Conservation (phyloP, 2,888 invertebrate species). For the Ceratothoa steindachneri region DNA sequence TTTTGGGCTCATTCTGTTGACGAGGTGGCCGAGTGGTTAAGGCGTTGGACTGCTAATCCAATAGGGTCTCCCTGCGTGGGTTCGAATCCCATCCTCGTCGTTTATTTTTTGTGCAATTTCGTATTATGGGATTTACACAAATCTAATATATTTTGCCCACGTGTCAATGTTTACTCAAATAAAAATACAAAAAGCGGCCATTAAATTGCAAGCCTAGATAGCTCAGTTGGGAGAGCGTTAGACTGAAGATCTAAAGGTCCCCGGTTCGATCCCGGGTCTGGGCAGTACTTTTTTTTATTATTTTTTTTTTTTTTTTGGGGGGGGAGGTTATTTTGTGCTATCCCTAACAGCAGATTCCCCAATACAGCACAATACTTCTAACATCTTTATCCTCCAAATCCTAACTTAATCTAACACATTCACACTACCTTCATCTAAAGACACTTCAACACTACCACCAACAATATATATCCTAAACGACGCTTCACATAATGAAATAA, state of each 20-base stretch:
- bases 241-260: conserved; percentile 49
- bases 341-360: not conserved
- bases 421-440: too few species aligned
- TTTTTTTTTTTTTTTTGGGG: too few species aligned
- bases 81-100: conserved; percentile 68
- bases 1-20: not conserved
- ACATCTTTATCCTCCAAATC: too few species aligned
- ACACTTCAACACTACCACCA: too few species aligned
- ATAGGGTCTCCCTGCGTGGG: conserved; percentile 80
- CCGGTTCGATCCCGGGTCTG: conserved; percentile 49
- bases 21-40: conserved; percentile 31
- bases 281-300: conserved; percentile 27
- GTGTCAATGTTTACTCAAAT: not conserved
- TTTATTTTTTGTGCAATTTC: not conserved
- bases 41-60: conserved; percentile 52
- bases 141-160: not conserved
- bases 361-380: too few species aligned
- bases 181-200: too few species aligned
- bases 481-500: too few species aligned
- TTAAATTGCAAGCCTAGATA: conserved; percentile 48
- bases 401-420: too few species aligned
- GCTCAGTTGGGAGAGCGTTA: conserved; percentile 49
- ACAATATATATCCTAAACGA: too few species aligned
- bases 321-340: too few species aligned
- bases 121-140: not conserved